Base-by-base conservation (phyloP, 2,113 vertebrate genomes). In the Pontoporia blainvillei region DNA sequence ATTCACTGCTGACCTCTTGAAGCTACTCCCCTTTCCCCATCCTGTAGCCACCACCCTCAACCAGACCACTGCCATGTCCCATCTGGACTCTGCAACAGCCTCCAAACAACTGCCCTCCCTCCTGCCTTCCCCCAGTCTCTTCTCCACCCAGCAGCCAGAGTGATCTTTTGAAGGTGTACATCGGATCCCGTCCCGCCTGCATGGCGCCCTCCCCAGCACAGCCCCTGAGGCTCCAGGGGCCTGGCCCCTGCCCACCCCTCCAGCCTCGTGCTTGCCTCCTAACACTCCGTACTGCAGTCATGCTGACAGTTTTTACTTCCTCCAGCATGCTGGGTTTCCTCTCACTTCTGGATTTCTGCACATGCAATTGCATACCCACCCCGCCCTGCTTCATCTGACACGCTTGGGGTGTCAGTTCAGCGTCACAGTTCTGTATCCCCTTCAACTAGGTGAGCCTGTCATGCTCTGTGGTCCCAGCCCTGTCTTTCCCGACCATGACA, bases 191-290 rank as follows among this genome's bases (percentile, higher is more conserved):
- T 15, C 11, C 41, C 21, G 57, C 17, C 9, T 3, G 14, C 8
- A n/a, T 8, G 0, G 2, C 0, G 0, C 5, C 11, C 41, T n/a
- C 12, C 21, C 52, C 12, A 61, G 39, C 31, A 39, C 2, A 64
- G 59, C 17, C 34, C 18, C 8, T 2, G 3, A 69, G 17, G 81
- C 41, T 64, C 17, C 78, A 13, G 29, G n/a, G 54, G 54, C 23
- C 49, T 54, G 27, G 27, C 25, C 49, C 46, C 64, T 17, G 31
- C 7, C 23, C 3, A n/a, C 10, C 15, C 9, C 18, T 57, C 31
- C 54, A 39, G 23, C 29, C 25, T 49, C n/a, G 1, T 3, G 29
- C 29, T 34, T n/a, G 62, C 34, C 66, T 27, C 29, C 54, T 1
- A 10, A 6, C 7, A 52, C 6, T 75, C 49, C 4, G 2, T 7